phyloP scores from a whole-genome alignment of 1,140 invertebrate genomes.

The Drosophila paulistorum region DNA sequence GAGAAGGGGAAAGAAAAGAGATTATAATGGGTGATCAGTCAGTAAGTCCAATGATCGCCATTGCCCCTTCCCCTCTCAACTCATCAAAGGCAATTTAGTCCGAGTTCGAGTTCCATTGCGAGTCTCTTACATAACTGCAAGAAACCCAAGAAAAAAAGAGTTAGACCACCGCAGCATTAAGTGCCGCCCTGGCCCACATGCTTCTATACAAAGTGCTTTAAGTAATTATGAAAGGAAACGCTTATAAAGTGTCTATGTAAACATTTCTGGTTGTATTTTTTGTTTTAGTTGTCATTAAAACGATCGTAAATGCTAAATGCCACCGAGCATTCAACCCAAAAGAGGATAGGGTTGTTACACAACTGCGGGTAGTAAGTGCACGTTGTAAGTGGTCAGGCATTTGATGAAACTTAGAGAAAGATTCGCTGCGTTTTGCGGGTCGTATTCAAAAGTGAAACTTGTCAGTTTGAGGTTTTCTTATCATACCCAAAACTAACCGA shows the following conservation, averaged over 20 bases:
- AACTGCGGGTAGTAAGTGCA: constrained; percentile 18
- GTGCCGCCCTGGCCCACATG: background rate
- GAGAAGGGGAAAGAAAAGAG: background rate
- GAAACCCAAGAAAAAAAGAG: background rate
- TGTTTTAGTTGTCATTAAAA: constrained; percentile 34
- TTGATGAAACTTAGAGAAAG: constrained; percentile 6
- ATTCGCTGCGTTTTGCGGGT: constrained; percentile 11
- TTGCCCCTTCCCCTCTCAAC: background rate
- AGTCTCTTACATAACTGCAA: background rate
- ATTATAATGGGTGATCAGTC: background rate
- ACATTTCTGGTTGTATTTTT: constrained; percentile 25
- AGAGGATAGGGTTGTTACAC: constrained; percentile 36
- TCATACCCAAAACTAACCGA: constrained; percentile 32
- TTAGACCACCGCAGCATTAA: too few relatives aligned
- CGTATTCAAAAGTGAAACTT: constrained; percentile 56
- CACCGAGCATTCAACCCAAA: constrained; percentile 37
- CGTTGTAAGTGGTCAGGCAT: constrained; percentile 23
- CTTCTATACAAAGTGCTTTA: constrained; percentile 12
- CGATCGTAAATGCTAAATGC: constrained; percentile 43
- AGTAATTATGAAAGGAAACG: constrained; percentile 29
- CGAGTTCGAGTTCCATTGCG: background rate
- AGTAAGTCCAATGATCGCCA: background rate
- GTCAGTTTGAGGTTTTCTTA: constrained; percentile 38
- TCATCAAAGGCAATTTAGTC: constrained; percentile 1
- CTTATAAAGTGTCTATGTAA: constrained; percentile 31